Evolutionary conservation across 2,113 vertebrate genomes (phyloP).

Genomic region (Ictalurus punctatus): DNA sequence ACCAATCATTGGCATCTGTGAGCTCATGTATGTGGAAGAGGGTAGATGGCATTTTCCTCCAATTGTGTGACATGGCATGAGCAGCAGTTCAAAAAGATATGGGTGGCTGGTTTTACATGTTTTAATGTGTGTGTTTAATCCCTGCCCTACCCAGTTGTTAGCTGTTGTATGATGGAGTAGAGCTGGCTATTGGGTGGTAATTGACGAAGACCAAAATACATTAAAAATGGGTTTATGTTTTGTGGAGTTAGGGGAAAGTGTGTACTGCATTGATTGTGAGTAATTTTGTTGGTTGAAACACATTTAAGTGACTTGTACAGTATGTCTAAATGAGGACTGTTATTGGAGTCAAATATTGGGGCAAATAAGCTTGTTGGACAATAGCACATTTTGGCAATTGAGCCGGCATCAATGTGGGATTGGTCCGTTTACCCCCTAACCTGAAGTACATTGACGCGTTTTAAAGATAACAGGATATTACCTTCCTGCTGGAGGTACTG

Average conservation of each 20-base stretch:
- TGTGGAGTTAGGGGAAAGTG: neutral
- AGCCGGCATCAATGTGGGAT: slow-evolving; percentile 39
- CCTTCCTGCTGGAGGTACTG: slow-evolving; percentile 32
- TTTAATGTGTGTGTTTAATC: neutral
- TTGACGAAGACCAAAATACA: neutral
- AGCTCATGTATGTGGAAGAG: neutral
- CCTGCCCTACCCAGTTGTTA: no score
- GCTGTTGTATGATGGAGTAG: neutral
- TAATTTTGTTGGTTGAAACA: slow-evolving; percentile 15
- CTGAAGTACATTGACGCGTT: slow-evolving; percentile 31
- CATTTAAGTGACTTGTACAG: neutral
- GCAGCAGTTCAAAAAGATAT: neutral
- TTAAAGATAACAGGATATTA: slow-evolving; percentile 37
- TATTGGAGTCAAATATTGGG: neutral
- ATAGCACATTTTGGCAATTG: slow-evolving; percentile 31
- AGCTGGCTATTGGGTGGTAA: neutral
- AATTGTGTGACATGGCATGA: neutral
- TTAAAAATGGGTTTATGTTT: neutral
- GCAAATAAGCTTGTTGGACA: neutral
- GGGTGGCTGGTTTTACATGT: neutral
- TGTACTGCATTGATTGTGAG: neutral
- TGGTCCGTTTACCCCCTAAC: slow-evolving; percentile 46
- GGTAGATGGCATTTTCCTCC: neutral
- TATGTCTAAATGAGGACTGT: slow-evolving; percentile 27
- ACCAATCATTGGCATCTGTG: neutral